Evolutionary conservation across 23 tunicate species (phyloP).

Genomic region (Ciona savignyi): DNA sequence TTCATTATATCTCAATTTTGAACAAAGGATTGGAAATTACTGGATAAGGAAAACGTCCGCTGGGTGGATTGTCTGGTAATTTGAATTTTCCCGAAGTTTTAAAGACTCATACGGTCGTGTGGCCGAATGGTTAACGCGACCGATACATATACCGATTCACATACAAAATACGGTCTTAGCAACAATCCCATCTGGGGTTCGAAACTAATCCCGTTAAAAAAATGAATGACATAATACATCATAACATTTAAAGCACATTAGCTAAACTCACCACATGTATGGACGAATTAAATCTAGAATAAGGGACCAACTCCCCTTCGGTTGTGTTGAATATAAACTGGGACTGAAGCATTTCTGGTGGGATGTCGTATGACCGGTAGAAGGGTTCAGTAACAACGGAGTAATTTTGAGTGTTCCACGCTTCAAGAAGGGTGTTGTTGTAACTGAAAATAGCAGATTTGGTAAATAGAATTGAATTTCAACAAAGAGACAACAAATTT

Average conservation of each 20-base stretch:
- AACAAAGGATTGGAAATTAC: too few species aligned
- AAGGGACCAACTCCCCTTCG: constrained; percentile 18
- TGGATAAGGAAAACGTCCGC: too few species aligned
- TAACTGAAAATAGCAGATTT: constrained; percentile 11
- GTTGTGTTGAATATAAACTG: constrained; percentile 42
- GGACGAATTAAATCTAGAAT: not conserved
- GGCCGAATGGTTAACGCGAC: too few species aligned
- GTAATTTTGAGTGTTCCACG: constrained; percentile 22
- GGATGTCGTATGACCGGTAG: not conserved
- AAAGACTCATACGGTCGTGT: too few species aligned
- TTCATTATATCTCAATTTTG: too few species aligned
- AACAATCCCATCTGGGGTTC: too few species aligned
- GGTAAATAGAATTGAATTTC: too few species aligned
- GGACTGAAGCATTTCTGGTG: constrained; percentile 17
- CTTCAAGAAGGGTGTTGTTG: constrained; percentile 9
- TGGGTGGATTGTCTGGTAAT: too few species aligned
- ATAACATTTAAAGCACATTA: not conserved
- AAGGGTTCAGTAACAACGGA: constrained; percentile 8
- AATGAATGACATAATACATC: not conserved
- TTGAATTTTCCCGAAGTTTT: too few species aligned
- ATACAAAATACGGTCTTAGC: not conserved
- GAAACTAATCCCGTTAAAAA: not conserved
- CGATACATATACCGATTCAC: not conserved
- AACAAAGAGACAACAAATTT: too few species aligned
- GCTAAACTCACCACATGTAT: constrained; percentile 13